These are phyloP conservation scores for Campoletis sonorensis DNA, from an alignment of 1,140 invertebrate species.

Conservation along the genomic window DNA sequence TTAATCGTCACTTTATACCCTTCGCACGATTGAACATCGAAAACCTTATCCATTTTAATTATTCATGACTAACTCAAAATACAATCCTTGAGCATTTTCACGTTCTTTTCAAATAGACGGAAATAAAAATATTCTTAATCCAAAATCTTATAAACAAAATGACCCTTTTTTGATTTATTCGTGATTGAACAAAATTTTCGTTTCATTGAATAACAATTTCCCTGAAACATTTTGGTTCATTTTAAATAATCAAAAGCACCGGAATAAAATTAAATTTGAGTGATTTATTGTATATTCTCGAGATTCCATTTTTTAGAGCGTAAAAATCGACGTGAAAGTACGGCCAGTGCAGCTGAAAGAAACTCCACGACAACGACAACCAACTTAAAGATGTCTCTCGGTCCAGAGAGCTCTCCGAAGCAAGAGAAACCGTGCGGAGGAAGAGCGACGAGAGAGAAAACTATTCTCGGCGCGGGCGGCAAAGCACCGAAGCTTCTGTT, in stretches of 20 bases:
- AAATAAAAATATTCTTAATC: too few relatives aligned
- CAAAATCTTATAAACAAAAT: too few relatives aligned
- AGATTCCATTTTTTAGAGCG: not conserved
- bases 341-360: not conserved
- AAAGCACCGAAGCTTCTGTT: constrained; percentile 12
- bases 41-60: constrained; percentile 63
- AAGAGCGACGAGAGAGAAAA: constrained; percentile 21
- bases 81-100: not conserved
- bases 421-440: not conserved
- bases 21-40: not conserved
- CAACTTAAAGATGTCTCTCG: not conserved
- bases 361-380: not conserved
- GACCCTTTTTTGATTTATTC: too few relatives aligned
- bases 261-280: not conserved
- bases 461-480: constrained; percentile 26
- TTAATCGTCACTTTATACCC: not conserved
- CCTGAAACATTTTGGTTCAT: not conserved
- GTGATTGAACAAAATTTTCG: too few relatives aligned
- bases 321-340: not conserved
- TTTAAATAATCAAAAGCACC: not conserved
- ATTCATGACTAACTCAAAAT: not conserved
- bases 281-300: not conserved
- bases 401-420: not conserved
- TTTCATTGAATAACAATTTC: too few relatives aligned
- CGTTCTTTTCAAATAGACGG: not conserved